phyloP scores from a whole-genome alignment of 2,888 invertebrate genomes.

The Tinea pellionella region DNA sequence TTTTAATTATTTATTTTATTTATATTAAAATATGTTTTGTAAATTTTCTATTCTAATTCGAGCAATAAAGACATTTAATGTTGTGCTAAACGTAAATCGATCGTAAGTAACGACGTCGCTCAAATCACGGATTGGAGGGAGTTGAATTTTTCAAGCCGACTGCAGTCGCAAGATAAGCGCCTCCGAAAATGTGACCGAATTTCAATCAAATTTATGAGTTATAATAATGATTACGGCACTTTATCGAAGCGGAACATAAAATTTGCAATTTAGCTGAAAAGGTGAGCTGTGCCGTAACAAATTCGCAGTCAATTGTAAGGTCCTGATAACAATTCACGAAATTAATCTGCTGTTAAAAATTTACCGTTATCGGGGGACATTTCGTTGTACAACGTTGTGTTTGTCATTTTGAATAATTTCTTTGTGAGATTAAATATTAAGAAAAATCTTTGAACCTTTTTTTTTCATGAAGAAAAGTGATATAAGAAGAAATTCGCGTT shows the following conservation, averaged over 20 bases:
- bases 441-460: not conserved
- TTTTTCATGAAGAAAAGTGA: not conserved
- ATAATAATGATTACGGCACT: conserved; percentile 65
- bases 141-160: conserved; percentile 63
- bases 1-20: too few species aligned
- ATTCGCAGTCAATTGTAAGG: conserved; percentile 63
- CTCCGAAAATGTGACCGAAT: conserved; percentile 63
- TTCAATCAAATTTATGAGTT: conserved; percentile 69
- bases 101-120: conserved; percentile 50
- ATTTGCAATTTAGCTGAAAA: conserved; percentile 66
- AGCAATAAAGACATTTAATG: conserved; percentile 55
- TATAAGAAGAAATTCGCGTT: not conserved
- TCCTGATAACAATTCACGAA: conserved; percentile 61
- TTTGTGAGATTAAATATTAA: not conserved
- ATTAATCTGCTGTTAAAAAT: conserved; percentile 56
- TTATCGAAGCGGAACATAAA: conserved; percentile 59
- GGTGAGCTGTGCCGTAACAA: conserved; percentile 66
- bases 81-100: conserved; percentile 60
- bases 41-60: conserved; percentile 35
- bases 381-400: not conserved
- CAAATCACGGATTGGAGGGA: conserved; percentile 39
- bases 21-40: too few species aligned
- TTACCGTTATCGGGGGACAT: conserved; percentile 27
- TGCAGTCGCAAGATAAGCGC: conserved; percentile 61
- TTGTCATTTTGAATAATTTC: conserved; percentile 10